These are phyloP conservation scores for Excalfactoria chinensis DNA, from an alignment of 2,113 vertebrate genomes.

Conservation along the genomic window DNA sequence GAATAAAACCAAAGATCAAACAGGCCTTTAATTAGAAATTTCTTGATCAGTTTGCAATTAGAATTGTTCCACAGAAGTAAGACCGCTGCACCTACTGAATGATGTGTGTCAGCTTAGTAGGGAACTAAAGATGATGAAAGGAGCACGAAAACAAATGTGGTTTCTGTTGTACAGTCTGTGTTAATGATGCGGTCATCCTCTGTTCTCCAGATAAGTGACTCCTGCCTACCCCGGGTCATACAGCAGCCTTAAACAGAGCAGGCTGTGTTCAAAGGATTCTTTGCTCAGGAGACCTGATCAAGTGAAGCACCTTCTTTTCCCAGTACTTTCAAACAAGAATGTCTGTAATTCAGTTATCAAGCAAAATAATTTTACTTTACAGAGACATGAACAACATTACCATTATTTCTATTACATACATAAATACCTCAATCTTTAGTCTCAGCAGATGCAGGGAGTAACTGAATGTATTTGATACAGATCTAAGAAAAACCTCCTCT, in stretches of 20 bases:
- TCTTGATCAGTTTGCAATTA: neutral
- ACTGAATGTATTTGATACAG: neutral
- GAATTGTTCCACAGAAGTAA: neutral
- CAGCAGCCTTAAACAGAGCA: neutral
- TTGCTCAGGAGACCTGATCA: neutral
- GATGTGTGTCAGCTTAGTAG: neutral
- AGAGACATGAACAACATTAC: neutral
- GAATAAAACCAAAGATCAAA: conserved; percentile 25
- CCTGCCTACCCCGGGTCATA: neutral
- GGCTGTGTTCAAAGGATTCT: neutral
- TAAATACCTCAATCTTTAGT: neutral
- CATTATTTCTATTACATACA: neutral
- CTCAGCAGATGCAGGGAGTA: neutral
- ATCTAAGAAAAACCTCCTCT: neutral
- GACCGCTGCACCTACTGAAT: neutral
- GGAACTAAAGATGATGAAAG: neutral
- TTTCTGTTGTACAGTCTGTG: neutral
- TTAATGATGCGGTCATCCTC: neutral
- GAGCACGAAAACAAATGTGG: neutral
- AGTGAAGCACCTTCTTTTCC: neutral
- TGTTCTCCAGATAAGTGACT: neutral
- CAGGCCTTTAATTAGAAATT: neutral
- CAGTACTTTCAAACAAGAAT: neutral
- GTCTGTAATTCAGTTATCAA: neutral
- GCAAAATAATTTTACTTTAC: neutral